These are phyloP conservation scores for Brachionus rotundiformis DNA, from an alignment of 1,140 invertebrate genomes.

Conservation along the genomic window DNA sequence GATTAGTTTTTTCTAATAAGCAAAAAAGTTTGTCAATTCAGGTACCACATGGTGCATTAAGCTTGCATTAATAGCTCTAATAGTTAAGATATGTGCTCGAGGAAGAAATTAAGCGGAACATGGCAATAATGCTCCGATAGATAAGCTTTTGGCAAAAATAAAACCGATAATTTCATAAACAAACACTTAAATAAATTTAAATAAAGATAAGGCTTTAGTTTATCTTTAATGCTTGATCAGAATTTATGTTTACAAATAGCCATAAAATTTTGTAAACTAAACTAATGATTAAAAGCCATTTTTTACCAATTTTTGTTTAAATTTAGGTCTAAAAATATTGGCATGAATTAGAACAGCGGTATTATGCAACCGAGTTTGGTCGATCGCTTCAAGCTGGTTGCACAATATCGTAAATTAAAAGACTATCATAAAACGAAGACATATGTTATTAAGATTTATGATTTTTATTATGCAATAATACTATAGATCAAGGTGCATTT, in stretches of 20 bases:
- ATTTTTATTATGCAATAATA: not conserved
- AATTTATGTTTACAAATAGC: constrained; percentile 7
- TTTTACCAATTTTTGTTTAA: not conserved
- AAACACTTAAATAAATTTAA: constrained; percentile 3
- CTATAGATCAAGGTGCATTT: not conserved
- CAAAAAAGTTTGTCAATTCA: not conserved
- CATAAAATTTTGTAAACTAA: constrained; percentile 4
- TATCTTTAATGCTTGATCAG: not conserved
- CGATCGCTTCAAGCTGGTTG: not conserved
- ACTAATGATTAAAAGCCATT: not conserved
- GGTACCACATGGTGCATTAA: not conserved
- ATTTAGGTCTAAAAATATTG: not conserved
- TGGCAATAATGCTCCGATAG: not conserved
- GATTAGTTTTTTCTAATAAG: not conserved
- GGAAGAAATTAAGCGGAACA: constrained; percentile 18
- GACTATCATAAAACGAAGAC: not conserved
- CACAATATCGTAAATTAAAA: not conserved
- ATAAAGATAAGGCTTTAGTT: not conserved
- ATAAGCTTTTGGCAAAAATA: not conserved
- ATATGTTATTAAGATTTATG: not conserved
- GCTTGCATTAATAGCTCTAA: too few species aligned
- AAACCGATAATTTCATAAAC: not conserved
- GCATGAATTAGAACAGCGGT: not conserved
- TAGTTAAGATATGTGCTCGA: not conserved
- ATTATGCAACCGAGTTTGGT: not conserved